These are phyloP conservation scores for Psittacara wagleri DNA, from an alignment of 2,113 vertebrate genomes.

Conservation along the genomic window DNA sequence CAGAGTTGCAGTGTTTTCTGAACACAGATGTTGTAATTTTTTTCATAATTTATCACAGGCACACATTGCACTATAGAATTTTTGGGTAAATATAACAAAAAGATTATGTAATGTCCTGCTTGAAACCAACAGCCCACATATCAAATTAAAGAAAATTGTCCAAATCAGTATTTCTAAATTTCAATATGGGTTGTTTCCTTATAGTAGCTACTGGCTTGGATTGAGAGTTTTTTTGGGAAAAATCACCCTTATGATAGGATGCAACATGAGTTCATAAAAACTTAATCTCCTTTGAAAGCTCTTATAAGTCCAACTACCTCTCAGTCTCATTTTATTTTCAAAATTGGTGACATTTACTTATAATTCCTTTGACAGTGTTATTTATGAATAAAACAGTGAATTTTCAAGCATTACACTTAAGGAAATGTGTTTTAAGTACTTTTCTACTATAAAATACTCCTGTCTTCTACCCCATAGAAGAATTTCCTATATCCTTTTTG, in stretches of 20 bases:
- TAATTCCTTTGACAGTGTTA: neutral
- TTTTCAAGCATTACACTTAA: slow-evolving; percentile 39
- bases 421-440: too few relatives aligned
- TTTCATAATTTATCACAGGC: neutral
- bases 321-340: neutral
- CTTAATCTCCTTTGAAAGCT: neutral
- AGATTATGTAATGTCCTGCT: neutral
- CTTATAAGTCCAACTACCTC: neutral
- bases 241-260: neutral
- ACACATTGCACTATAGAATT: neutral
- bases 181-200: neutral
- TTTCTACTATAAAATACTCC: too few relatives aligned
- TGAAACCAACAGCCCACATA: neutral
- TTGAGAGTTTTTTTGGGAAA: accelerated
- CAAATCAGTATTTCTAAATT: neutral
- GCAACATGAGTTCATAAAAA: neutral
- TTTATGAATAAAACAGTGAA: slow-evolving; percentile 16
- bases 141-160: neutral
- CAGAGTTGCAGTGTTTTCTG: neutral
- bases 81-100: neutral
- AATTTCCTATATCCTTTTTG: too few relatives aligned
- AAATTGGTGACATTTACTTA: neutral
- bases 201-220: neutral
- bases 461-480: too few relatives aligned
- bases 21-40: neutral